phyloP scores from a whole-genome alignment of 2,113 vertebrate species.

The Notarius quadriscutis region DNA sequence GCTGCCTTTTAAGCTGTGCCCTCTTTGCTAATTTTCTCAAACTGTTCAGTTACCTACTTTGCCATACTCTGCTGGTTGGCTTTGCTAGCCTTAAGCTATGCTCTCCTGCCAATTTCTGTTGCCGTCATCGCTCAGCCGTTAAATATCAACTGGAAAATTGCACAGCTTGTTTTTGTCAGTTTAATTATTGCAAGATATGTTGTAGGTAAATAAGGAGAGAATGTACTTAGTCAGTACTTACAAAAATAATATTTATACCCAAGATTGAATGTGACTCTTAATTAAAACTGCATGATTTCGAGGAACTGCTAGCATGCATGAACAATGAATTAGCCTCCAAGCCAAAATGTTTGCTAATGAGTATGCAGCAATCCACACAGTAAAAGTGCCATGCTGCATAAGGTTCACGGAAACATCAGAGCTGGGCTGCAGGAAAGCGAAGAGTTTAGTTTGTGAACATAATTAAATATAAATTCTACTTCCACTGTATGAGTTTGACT shows the following conservation, averaged over 20 bases:
- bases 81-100: background rate
- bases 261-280: background rate
- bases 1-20: background rate
- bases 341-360: background rate
- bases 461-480: background rate
- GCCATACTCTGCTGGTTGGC: background rate
- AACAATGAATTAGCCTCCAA: background rate
- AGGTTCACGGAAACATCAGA: background rate
- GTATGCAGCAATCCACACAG: background rate
- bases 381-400: background rate
- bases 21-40: background rate
- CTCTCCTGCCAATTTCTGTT: background rate
- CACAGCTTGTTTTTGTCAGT: background rate
- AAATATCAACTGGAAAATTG: background rate
- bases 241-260: background rate
- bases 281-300: background rate
- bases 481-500: background rate
- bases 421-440: background rate
- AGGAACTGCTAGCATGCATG: background rate
- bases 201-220: background rate
- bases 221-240: background rate
- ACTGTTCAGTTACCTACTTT: background rate
- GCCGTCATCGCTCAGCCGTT: background rate
- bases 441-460: no score
- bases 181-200: background rate